Percentiles rank a stretch among this genome's conserved stretches.
Evolutionary conservation across 2,797 vertebrate species (phyloP).

Genomic region (Sus cebifrons): DNA sequence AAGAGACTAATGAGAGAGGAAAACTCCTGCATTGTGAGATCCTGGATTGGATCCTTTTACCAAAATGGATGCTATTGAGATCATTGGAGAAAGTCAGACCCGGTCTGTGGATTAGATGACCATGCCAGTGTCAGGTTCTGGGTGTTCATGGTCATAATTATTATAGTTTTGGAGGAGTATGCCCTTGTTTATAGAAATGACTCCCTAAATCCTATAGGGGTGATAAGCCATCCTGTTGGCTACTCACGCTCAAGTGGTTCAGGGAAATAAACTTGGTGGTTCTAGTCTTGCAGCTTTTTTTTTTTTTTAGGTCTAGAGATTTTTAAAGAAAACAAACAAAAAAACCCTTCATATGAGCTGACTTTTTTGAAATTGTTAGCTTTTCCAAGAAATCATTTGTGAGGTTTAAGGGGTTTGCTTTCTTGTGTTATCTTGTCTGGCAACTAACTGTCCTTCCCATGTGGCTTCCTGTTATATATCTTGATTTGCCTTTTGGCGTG

Average conservation of each 20-base stretch:
- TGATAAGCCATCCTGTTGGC: not conserved
- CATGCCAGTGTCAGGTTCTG: not conserved
- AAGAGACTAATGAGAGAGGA: not conserved
- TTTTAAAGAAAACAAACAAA: not conserved
- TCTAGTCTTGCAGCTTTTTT: not conserved
- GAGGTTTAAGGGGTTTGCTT: not conserved
- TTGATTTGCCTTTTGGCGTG: not conserved
- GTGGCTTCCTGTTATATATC: not conserved
- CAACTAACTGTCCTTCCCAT: not conserved
- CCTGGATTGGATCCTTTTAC: not conserved
- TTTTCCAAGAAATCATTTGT: conserved; percentile 5
- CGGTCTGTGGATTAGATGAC: not conserved
- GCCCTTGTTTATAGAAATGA: not conserved
- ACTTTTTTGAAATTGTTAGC: not conserved
- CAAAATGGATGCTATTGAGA: not conserved
- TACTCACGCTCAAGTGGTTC: not conserved
- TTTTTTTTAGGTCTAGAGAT: not conserved
- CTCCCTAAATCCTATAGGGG: not conserved
- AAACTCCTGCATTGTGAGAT: not conserved
- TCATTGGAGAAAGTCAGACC: not conserved
- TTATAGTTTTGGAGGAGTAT: not conserved
- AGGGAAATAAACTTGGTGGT: not conserved
- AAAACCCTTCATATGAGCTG: not conserved
- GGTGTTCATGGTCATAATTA: not conserved
- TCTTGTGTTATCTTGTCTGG: not conserved